Base-by-base conservation (phyloP, 2,113 vertebrate species). In the Morone saxatilis region DNA sequence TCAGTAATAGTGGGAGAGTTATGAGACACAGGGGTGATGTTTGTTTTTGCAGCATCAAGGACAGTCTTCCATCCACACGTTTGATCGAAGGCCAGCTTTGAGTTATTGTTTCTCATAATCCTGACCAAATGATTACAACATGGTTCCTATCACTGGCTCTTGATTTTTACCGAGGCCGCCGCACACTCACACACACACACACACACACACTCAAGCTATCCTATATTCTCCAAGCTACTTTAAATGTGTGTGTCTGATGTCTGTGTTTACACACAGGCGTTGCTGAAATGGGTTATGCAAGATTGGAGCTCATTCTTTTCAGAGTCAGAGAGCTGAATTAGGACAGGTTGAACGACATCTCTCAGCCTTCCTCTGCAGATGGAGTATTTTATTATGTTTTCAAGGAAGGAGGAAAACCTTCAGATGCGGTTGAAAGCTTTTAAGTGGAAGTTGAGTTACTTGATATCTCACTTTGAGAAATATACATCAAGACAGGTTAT, bases 101-200 rank as follows among this genome's bases (percentile, higher is more conserved):
- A 94, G 82, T 94, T 94, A 95, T 91, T 89, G 89, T 88, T 94
- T 91, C 80, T 89, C 90, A 94, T 94, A 94, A 94, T 94, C 91
- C 84, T 13, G 67, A 82, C 78, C 84, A 80, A 82, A 86, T 76
- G 80, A 90, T 90, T 88, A 89, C 74, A 88, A 83, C 84, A 86
- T 71, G 78, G 73, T 73, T 76, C 68, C 82, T 41, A 73, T 88
- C 70, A 22, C 47, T 12, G 48, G 80, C 22, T 82, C 59, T 76
- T 57, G 84, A 84, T 78, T 87, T 90, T 85, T 82, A 72, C 72
- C 22, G 54, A 40, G 71, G 45, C 41, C 20, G 5, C 38, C 31
- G 14, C 69, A 25, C 71, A 20, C 11, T 10, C 45, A 25, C 68
- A 48, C 68, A 47, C 40, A n/a, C 68, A 48, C 68, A 47, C 40